phyloP scores from a whole-genome alignment of 2,888 invertebrate genomes.

The Erpobdella octoculata region DNA sequence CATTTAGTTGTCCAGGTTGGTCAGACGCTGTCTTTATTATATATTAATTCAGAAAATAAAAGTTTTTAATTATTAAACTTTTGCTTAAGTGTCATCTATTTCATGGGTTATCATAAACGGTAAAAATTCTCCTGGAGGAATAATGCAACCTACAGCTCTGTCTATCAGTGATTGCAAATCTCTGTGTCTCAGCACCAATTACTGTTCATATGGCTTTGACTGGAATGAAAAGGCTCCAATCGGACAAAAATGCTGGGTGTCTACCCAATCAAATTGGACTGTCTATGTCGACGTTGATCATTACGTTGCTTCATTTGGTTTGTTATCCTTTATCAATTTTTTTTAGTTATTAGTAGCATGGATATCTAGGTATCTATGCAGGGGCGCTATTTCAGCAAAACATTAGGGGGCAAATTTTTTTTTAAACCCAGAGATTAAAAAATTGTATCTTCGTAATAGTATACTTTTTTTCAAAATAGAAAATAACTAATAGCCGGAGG shows the following conservation, averaged over 20 bases:
- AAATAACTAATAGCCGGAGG: too few species aligned
- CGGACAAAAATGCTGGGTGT: constrained; percentile 20
- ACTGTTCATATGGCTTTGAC: constrained; percentile 14
- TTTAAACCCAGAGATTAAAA: too few species aligned
- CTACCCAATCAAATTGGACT: background rate
- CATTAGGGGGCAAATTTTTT: too few species aligned
- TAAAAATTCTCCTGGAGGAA: background rate
- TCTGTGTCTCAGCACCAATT: background rate
- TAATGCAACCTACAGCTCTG: background rate
- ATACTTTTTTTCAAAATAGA: too few species aligned
- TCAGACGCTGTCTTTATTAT: background rate
- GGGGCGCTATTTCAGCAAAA: too few species aligned
- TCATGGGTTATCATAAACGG: background rate
- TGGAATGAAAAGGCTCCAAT: constrained; percentile 7
- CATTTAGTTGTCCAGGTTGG: background rate
- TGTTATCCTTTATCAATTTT: background rate
- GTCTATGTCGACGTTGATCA: background rate
- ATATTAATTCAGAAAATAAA: background rate
- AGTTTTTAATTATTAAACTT: background rate
- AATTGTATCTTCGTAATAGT: too few species aligned
- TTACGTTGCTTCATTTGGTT: background rate
- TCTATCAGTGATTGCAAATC: constrained; percentile 16
- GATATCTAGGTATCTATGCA: background rate
- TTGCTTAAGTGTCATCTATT: background rate
- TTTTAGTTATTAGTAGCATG: background rate